Conservation (phyloP, 2,113 vertebrate genomes). For the Numida meleagris region DNA sequence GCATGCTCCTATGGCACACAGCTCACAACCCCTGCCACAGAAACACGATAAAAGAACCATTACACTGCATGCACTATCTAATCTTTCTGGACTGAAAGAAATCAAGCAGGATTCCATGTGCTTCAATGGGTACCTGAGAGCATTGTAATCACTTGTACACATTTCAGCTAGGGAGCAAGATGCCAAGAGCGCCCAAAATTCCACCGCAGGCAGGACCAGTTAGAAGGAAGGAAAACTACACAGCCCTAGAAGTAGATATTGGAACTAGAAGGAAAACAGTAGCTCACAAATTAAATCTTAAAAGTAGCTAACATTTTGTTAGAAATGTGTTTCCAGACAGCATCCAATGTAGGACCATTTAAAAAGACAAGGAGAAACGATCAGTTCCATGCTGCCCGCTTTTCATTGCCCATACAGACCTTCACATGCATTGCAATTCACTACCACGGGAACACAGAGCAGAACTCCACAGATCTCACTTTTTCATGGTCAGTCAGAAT, state of each 20-base stretch:
- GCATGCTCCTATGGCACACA: rapidly evolving
- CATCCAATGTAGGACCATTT: neutral
- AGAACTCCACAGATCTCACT: neutral
- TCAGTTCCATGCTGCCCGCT: neutral
- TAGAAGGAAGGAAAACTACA: neutral
- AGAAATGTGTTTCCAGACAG: neutral
- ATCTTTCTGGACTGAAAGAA: neutral
- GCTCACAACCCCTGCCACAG: neutral
- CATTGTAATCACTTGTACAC: neutral
- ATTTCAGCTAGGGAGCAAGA: neutral
- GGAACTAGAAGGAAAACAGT: neutral
- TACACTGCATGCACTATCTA: neutral
- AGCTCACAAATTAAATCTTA: neutral
- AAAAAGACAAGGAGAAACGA: neutral
- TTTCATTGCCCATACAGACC: neutral
- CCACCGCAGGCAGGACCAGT: neutral
- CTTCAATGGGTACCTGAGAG: neutral
- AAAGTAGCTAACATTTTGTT: neutral
- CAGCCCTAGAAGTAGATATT: neutral
- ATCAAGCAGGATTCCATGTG: neutral
- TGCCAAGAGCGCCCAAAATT: neutral
- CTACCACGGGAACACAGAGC: neutral
- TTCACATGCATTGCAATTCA: neutral
- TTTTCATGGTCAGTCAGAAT: neutral
- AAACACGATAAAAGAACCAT: rapidly evolving